Percentiles rank a stretch among this genome's conserved stretches.
phyloP scores from a whole-genome alignment of 2,797 vertebrate species.

The Urocyon cinereoargenteus region DNA sequence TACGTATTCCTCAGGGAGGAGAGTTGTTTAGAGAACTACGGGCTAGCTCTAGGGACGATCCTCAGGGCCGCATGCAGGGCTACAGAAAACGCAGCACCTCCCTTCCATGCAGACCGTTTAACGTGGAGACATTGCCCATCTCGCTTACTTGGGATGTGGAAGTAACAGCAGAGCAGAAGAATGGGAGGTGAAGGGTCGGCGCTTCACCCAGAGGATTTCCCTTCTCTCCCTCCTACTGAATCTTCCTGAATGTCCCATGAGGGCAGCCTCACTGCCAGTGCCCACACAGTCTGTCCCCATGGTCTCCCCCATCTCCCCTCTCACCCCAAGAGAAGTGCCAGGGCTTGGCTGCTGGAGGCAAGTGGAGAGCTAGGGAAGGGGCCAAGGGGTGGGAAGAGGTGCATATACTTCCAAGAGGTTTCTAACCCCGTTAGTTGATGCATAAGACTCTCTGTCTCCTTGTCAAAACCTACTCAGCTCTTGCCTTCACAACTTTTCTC shows the following conservation, averaged over 20 bases:
- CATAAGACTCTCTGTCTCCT: background rate
- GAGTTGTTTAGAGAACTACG: background rate
- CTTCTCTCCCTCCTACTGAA: background rate
- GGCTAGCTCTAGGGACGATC: background rate
- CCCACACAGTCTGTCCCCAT: background rate
- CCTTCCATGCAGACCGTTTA: background rate
- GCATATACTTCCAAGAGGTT: fast-evolving
- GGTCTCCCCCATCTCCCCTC: background rate
- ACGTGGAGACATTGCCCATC: too few species aligned
- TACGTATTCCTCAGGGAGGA: background rate
- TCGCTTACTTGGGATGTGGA: background rate
- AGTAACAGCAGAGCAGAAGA: background rate
- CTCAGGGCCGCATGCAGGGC: background rate
- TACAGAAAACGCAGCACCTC: background rate
- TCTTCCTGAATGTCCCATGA: background rate
- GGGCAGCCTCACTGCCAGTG: background rate
- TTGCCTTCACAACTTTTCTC: background rate
- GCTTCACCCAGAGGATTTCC: background rate
- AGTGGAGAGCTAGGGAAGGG: background rate
- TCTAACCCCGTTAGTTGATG: background rate
- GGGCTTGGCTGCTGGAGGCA: background rate
- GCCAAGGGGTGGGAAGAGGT: background rate
- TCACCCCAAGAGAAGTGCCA: background rate
- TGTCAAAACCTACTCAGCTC: background rate
- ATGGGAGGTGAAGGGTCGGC: background rate